Evolutionary conservation across 2,797 vertebrate genomes (phyloP), one percentile per base, ranked within the genome.

Genomic region (Acipenser ruthenus): DNA sequence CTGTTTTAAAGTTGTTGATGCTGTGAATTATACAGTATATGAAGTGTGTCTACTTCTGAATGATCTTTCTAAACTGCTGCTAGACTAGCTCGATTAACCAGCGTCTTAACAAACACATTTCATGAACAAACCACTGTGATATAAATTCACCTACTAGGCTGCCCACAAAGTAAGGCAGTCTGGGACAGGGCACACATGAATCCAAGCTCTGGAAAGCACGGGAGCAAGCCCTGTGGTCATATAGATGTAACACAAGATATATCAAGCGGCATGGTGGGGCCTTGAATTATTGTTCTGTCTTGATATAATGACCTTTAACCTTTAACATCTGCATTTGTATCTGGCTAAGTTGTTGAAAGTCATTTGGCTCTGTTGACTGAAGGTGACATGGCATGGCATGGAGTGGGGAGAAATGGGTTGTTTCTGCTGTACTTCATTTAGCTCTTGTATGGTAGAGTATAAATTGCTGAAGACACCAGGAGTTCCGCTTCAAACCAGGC

Each of bases 231-330:
- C 55, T 58, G 11, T 58, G 55, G 55, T 58, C 55, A 58, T 11
- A n/a, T 6, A n/a, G 12, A 58, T 6, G 58, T 11, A 15, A 58
- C 55, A 58, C 9, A n/a, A 6, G 4, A 58, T 58, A 58, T 58
- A 58, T 58, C 55, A 8, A 58, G 55, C 11, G 2, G 55, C 55
- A 58, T 7, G 12, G 55, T 12, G 10, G 12, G 55, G 55, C 12
- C 55, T 7, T 58, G 55, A 58, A n/a, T 58, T 58, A 58, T 12
- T 58, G 55, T n/a, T 11, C 55, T 58, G 55, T 58, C 55, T 58
- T 58, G 13, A n/a, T 58, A 58, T 58, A 13, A 11, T 58, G 55
- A 58, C 55, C 55, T 58, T 13, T n/a, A 13, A 58, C 55, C 55
- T n/a, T 13, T n/a, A 58, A 13, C 11, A 10, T 58, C 55, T 11